These are phyloP conservation scores for Halcyon chelicuti DNA, from an alignment of 2,797 vertebrate genomes.

Conservation along the genomic window DNA sequence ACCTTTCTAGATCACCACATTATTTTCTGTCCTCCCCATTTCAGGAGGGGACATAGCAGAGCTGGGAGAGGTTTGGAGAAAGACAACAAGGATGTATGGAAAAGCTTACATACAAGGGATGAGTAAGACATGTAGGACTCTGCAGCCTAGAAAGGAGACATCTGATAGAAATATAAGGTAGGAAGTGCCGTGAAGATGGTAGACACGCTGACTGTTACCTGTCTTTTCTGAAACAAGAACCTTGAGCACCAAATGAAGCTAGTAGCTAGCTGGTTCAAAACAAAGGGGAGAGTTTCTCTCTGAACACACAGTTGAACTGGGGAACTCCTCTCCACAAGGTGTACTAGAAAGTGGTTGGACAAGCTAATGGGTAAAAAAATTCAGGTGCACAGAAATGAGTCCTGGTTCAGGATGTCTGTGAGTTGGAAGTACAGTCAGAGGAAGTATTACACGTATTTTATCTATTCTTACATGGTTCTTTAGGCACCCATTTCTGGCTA, in stretches of 20 bases:
- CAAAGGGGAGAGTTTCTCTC: not conserved
- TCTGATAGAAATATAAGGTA: not conserved
- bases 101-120: not conserved
- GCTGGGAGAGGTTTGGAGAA: not conserved
- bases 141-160: not conserved
- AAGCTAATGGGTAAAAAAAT: not conserved
- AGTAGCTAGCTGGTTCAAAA: not conserved
- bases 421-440: not conserved
- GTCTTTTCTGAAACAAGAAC: not conserved
- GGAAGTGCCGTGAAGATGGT: not conserved
- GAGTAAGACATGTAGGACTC: not conserved
- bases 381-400: not conserved
- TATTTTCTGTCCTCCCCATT: not conserved
- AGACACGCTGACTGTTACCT: not conserved
- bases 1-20: not conserved
- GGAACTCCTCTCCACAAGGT: not conserved
- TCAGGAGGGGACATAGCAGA: not conserved
- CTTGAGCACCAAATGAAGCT: not conserved
- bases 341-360: rapidly evolving
- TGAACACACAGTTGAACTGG: not conserved
- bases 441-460: not conserved
- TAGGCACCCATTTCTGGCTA: not conserved
- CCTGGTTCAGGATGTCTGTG: not conserved
- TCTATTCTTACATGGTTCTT: not conserved
- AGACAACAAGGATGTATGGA: not conserved